Evolutionary conservation across 2,113 vertebrate species (phyloP).

Genomic region (Limanda limanda): DNA sequence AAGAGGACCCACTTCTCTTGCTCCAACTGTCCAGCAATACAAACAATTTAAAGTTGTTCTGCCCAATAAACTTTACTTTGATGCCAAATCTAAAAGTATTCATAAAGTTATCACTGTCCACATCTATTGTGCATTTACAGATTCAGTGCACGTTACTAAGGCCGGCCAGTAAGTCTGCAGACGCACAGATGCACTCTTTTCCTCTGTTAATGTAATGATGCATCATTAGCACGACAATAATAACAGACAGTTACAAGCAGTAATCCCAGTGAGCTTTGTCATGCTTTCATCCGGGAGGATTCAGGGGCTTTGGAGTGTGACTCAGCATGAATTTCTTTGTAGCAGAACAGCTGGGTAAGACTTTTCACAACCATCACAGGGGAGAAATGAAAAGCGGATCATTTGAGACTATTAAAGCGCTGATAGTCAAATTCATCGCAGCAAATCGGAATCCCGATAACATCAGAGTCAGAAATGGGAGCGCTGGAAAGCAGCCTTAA

Average conservation of each 20-base stretch:
- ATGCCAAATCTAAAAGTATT: neutral
- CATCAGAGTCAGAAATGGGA: constrained; percentile 31
- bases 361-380: constrained; percentile 30
- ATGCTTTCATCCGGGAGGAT: constrained; percentile 34
- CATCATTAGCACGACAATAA: neutral
- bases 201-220: neutral
- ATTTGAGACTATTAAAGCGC: constrained; percentile 21
- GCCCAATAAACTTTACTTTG: neutral
- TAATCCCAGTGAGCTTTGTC: constrained; percentile 25
- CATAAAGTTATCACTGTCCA: neutral
- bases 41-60: neutral
- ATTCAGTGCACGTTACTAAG: neutral
- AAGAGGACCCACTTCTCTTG: neutral
- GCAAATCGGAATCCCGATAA: constrained; percentile 32
- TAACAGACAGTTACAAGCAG: constrained; percentile 5
- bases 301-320: constrained; percentile 11
- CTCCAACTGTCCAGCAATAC: too few relatives aligned
- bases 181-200: neutral
- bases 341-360: neutral
- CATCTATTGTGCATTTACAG: neutral
- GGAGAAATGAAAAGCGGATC: constrained; percentile 32
- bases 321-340: constrained; percentile 10
- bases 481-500: constrained; percentile 2
- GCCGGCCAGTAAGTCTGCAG: neutral
- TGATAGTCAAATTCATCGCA: constrained; percentile 43